Evolutionary conservation across 1,140 invertebrate species (phyloP).

Genomic region (Drosophila pectinifera): DNA sequence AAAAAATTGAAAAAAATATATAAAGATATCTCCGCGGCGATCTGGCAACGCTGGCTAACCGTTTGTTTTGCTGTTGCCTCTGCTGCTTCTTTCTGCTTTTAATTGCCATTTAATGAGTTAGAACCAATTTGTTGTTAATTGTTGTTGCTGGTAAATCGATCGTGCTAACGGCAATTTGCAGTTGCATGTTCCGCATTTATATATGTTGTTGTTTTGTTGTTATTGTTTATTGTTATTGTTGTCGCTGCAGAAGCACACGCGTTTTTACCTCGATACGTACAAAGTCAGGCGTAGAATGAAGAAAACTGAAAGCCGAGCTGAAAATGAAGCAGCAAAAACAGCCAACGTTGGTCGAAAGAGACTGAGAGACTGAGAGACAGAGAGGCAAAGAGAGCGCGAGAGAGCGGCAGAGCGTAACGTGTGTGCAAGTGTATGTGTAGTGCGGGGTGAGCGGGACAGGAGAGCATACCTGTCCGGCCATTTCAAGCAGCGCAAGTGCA

Average conservation of each 20-base stretch:
- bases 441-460: conserved; percentile 13
- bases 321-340: conserved; percentile 51
- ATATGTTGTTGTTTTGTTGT: conserved; percentile 25
- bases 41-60: conserved; percentile 61
- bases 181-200: conserved; percentile 53
- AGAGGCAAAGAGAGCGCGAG: too few species aligned
- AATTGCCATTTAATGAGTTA: conserved; percentile 63
- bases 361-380: conserved; percentile 15
- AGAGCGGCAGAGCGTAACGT: conserved; percentile 33
- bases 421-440: conserved; percentile 1
- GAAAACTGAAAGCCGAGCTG: conserved; percentile 69
- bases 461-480: conserved; percentile 61
- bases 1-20: conserved; percentile 9
- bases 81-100: conserved; percentile 26
- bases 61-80: conserved; percentile 26
- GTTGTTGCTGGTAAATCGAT: conserved; percentile 42
- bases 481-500: conserved; percentile 75
- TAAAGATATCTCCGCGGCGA: not conserved
- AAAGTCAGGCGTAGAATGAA: conserved; percentile 76
- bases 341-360: conserved; percentile 22
- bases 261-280: conserved; percentile 74
- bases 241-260: conserved; percentile 34
- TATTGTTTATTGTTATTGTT: conserved; percentile 29
- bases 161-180: conserved; percentile 44
- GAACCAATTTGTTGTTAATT: conserved; percentile 16